Evolutionary conservation across 2,888 invertebrate species (phyloP).

Genomic region (Drosophila rellima): DNA sequence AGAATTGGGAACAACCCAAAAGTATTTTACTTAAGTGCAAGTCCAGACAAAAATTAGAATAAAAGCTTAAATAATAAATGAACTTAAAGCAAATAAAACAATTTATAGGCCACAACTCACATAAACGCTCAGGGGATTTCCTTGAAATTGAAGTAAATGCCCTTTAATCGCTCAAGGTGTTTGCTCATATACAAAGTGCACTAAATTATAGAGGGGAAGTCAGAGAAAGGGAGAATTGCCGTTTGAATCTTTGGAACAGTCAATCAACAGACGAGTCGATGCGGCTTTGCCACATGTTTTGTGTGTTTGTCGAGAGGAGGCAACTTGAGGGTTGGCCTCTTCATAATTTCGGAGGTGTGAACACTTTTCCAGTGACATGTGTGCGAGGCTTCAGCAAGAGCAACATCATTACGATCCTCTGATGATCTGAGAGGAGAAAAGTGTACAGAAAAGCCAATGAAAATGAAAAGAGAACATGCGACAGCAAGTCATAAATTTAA

Average conservation of each 20-base stretch:
- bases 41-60: neutral
- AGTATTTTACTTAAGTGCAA: neutral
- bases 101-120: constrained; percentile 3
- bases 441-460: too few species aligned
- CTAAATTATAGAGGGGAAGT: constrained; percentile 19
- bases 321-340: constrained; percentile 35
- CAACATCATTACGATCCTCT: constrained; percentile 29
- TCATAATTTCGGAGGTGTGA: constrained; percentile 71
- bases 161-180: constrained; percentile 34
- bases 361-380: constrained; percentile 68
- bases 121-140: constrained; percentile 1
- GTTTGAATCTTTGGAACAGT: constrained; percentile 20
- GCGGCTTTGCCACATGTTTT: constrained; percentile 48
- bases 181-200: constrained; percentile 19
- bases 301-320: neutral
- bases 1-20: neutral
- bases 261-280: constrained; percentile 41
- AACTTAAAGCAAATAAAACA: constrained; percentile 1
- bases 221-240: neutral
- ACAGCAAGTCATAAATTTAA: constrained; percentile 79
- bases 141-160: constrained; percentile 16
- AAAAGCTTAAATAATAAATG: neutral
- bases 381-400: constrained; percentile 13
- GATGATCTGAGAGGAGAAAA: constrained; percentile 1
- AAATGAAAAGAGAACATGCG: constrained; percentile 45